Evolutionary conservation across 2,888 invertebrate genomes (phyloP).

Genomic region (Meghimatium bilineatum): DNA sequence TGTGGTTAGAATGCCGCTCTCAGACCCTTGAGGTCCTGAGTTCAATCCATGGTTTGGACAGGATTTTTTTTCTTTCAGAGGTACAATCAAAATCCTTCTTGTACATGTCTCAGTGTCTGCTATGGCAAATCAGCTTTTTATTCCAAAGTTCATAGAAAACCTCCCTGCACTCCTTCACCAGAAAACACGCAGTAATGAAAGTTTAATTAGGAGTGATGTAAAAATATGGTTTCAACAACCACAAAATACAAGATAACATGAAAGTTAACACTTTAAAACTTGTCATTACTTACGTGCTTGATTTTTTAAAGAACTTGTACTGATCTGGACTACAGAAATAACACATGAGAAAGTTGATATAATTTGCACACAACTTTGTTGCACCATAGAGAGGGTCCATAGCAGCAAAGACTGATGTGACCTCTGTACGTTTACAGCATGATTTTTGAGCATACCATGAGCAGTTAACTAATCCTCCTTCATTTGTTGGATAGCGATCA

Average conservation of each 20-base stretch:
- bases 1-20: too few relatives aligned
- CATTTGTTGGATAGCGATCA: conserved; percentile 63
- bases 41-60: too few relatives aligned
- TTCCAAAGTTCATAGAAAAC: too few relatives aligned
- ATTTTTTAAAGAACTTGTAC: conserved; percentile 72
- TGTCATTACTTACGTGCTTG: conserved; percentile 53
- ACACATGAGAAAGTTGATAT: conserved; percentile 77
- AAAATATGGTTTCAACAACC: too few relatives aligned
- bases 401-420: conserved; percentile 75
- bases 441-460: conserved; percentile 76
- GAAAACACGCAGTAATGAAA: too few relatives aligned
- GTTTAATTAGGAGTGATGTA: too few relatives aligned
- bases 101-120: too few relatives aligned
- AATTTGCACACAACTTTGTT: conserved; percentile 71
- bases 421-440: conserved; percentile 77
- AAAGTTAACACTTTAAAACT: background rate
- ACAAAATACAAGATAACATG: background rate
- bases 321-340: conserved; percentile 77
- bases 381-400: conserved; percentile 75
- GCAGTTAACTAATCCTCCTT: conserved; percentile 76
- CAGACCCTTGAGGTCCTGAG: too few relatives aligned
- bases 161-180: too few relatives aligned
- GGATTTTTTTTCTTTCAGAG: too few relatives aligned
- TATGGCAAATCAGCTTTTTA: too few relatives aligned
- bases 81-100: too few relatives aligned